phyloP scores from a whole-genome alignment of 2,113 vertebrate species.

The Phaethornis superciliosus region DNA sequence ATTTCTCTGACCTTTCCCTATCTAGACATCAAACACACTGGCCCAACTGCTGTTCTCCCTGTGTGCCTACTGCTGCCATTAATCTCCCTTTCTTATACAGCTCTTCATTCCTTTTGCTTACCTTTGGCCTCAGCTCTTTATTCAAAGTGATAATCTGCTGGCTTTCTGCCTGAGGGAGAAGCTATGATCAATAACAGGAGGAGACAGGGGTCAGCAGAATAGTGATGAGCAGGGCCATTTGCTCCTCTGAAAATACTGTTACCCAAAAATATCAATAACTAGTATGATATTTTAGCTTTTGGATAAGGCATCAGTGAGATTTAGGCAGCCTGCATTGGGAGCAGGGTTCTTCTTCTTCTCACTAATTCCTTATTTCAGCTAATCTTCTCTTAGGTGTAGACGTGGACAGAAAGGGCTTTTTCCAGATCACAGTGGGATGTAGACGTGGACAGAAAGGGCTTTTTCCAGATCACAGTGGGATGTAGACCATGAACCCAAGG shows the following conservation, averaged over 20 bases:
- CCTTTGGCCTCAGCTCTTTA: conserved; percentile 64
- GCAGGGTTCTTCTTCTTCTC: background rate
- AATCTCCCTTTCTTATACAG: conserved; percentile 55
- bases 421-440: background rate
- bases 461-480: background rate
- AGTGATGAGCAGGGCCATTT: conserved; percentile 58
- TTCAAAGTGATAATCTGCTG: conserved; percentile 68
- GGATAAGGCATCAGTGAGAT: background rate
- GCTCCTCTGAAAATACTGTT: conserved; percentile 22
- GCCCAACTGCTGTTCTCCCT: conserved; percentile 45
- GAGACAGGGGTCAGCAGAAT: conserved; percentile 50
- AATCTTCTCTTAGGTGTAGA: background rate
- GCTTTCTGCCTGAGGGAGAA: conserved; percentile 45
- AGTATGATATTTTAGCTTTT: conserved; percentile 22
- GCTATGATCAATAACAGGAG: conserved; percentile 66
- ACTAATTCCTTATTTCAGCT: conserved; percentile 15
- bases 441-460: background rate
- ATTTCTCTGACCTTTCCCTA: conserved; percentile 54
- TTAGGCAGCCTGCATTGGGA: background rate
- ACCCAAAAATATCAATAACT: conserved; percentile 46
- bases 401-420: background rate
- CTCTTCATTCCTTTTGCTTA: conserved; percentile 58
- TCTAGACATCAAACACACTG: conserved; percentile 36
- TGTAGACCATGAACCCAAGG: background rate
- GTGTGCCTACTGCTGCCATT: conserved; percentile 48